phyloP scores from a whole-genome alignment of 64 coral and sea anemone genomes.

The Astreopora myriophthalma region DNA sequence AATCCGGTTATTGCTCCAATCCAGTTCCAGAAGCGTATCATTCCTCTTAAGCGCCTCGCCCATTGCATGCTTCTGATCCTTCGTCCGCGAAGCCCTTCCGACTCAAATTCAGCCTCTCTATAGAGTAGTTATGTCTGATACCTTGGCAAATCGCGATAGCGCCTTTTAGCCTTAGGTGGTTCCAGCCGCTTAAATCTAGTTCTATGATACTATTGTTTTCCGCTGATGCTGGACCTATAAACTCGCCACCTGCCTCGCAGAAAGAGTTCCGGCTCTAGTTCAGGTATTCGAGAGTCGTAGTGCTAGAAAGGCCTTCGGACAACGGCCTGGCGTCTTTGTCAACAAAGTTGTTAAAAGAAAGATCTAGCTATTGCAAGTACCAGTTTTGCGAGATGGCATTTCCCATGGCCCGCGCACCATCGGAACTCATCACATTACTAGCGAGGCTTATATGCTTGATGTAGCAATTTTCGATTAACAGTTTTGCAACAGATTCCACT shows the following conservation, averaged over 20 bases:
- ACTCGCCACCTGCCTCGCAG: slow-evolving; percentile 70
- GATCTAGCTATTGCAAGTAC: too few relatives aligned
- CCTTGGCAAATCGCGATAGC: slow-evolving; percentile 71
- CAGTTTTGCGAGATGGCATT: too few relatives aligned
- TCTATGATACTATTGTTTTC: slow-evolving; percentile 26
- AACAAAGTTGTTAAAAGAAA: too few relatives aligned
- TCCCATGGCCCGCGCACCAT: too few relatives aligned
- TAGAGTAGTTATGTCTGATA: slow-evolving; percentile 46
- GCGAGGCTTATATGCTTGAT: too few relatives aligned
- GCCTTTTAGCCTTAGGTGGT: slow-evolving; percentile 76
- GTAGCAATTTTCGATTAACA: too few relatives aligned
- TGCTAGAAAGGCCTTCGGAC: slow-evolving; percentile 38
- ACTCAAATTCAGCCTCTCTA: slow-evolving; percentile 61
- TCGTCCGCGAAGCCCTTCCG: slow-evolving; percentile 92
- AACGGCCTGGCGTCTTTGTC: slow-evolving; percentile 70
- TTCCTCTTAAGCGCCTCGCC: slow-evolving; percentile 67
- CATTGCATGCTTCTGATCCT: slow-evolving; percentile 77
- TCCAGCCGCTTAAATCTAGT: slow-evolving; percentile 80
- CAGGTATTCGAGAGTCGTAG: slow-evolving; percentile 54
- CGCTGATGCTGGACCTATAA: slow-evolving; percentile 56
- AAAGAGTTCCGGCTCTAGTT: slow-evolving; percentile 79
- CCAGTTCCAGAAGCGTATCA: slow-evolving; percentile 65
- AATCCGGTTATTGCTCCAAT: slow-evolving; percentile 78
- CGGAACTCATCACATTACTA: too few relatives aligned
- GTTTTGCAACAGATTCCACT: too few relatives aligned